A percentile compares a stretch with the other conserved stretches of the same genome.
phyloP scores from a whole-genome alignment of 1,140 invertebrate genomes.

The Metopolophium dirhodum region DNA sequence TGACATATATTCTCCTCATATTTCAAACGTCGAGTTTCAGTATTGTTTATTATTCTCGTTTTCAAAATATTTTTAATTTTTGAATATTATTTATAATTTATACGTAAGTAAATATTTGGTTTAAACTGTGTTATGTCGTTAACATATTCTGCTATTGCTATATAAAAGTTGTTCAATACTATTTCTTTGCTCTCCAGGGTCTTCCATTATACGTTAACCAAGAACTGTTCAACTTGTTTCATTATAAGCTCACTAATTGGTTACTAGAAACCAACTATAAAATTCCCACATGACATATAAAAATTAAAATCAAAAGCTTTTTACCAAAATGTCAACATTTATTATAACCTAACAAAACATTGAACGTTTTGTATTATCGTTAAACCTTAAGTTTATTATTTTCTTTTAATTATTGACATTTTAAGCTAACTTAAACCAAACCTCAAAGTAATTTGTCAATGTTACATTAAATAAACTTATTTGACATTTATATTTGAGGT shows the following conservation, averaged over 20 bases:
- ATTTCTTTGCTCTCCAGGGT: background rate
- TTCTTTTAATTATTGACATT: background rate
- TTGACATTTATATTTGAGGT: background rate
- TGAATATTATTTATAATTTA: background rate
- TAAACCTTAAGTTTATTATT: background rate
- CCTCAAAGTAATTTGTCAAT: background rate
- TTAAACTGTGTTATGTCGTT: background rate
- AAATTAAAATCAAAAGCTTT: background rate
- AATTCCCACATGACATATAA: background rate
- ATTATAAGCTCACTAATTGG: background rate
- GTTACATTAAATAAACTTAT: background rate
- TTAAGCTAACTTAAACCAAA: background rate
- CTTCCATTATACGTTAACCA: background rate
- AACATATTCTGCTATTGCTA: background rate
- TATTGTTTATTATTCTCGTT: background rate
- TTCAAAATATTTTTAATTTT: background rate
- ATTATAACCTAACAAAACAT: background rate
- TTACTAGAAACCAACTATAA: background rate
- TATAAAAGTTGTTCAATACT: background rate
- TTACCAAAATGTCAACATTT: background rate
- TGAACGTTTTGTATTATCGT: background rate
- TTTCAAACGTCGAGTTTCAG: background rate
- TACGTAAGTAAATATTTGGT: background rate
- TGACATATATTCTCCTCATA: background rate
- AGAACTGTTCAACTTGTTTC: background rate